phyloP scores from a whole-genome alignment of 2,888 invertebrate genomes.

The Neria commutata region DNA sequence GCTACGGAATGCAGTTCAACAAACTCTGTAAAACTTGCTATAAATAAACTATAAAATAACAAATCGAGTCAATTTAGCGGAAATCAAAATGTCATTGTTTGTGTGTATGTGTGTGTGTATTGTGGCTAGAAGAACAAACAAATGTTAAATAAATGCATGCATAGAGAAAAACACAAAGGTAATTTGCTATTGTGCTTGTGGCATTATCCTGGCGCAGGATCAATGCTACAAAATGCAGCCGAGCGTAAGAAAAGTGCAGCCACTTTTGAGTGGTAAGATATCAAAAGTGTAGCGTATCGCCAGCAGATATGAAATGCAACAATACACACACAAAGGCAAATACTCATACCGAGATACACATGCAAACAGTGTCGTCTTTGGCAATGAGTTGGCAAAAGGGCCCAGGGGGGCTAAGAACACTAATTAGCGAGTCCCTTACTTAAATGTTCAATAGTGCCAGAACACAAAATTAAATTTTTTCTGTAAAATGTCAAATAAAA shows the following conservation, averaged over 20 bases:
- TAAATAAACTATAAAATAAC: constrained; percentile 42
- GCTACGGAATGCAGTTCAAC: no score
- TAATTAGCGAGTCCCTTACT: no score
- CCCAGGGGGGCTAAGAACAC: not conserved
- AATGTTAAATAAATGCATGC: not conserved
- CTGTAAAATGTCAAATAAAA: constrained; percentile 25
- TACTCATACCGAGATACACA: not conserved
- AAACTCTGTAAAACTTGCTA: constrained; percentile 21
- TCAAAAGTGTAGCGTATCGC: constrained; percentile 3
- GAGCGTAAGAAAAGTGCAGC: constrained; percentile 10
- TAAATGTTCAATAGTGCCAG: no score
- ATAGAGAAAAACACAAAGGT: constrained; percentile 2
- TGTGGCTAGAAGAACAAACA: no score
- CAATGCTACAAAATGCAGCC: constrained; percentile 13
- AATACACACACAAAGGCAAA: constrained; percentile 1
- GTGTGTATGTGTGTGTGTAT: no score
- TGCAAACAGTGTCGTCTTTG: not conserved
- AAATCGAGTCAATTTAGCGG: constrained; percentile 45
- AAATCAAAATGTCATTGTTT: constrained; percentile 42
- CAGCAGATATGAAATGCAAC: constrained; percentile 1
- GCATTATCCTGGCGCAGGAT: constrained; percentile 6
- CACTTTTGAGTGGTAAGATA: constrained; percentile 1
- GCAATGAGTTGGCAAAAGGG: not conserved
- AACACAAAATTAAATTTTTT: constrained; percentile 12
- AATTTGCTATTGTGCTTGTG: not conserved